Conservation (phyloP, 2,888 invertebrate genomes). For the Eupelmus urozonus region DNA sequence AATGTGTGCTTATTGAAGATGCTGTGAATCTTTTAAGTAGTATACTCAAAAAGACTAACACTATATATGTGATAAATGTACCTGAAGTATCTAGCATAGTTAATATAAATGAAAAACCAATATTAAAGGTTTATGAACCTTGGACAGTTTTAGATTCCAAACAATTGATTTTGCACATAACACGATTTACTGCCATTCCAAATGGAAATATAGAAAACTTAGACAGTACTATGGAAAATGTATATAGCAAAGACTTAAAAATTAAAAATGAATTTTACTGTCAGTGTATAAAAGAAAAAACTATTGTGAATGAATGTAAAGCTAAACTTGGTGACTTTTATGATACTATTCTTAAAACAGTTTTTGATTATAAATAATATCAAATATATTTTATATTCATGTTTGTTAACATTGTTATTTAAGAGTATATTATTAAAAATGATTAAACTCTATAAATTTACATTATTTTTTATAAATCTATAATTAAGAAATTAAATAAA, state of each 20-base stretch:
- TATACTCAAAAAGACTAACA: slow-evolving; percentile 13
- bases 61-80: slow-evolving; percentile 54
- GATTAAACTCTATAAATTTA: not conserved
- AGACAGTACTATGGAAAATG: not conserved
- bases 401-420: slow-evolving; percentile 4
- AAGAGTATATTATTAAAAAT: not conserved
- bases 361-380: slow-evolving; percentile 30
- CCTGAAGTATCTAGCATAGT: slow-evolving; percentile 51
- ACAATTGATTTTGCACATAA: slow-evolving; percentile 47
- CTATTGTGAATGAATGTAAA: slow-evolving; percentile 44
- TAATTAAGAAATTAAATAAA: not conserved
- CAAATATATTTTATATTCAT: not conserved
- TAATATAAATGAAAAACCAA: slow-evolving; percentile 50
- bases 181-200: slow-evolving; percentile 53
- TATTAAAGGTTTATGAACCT: slow-evolving; percentile 57
- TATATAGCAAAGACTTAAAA: not conserved
- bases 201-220: not conserved
- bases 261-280: slow-evolving; percentile 38
- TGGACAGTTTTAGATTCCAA: slow-evolving; percentile 50
- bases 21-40: slow-evolving; percentile 30
- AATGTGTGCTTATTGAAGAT: slow-evolving; percentile 51
- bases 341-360: slow-evolving; percentile 22
- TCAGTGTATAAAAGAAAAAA: slow-evolving; percentile 50
- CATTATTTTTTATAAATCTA: not conserved
- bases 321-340: slow-evolving; percentile 35